These are phyloP conservation scores for Drosophila teissieri DNA, from an alignment of 1,140 invertebrate genomes.

Conservation along the genomic window DNA sequence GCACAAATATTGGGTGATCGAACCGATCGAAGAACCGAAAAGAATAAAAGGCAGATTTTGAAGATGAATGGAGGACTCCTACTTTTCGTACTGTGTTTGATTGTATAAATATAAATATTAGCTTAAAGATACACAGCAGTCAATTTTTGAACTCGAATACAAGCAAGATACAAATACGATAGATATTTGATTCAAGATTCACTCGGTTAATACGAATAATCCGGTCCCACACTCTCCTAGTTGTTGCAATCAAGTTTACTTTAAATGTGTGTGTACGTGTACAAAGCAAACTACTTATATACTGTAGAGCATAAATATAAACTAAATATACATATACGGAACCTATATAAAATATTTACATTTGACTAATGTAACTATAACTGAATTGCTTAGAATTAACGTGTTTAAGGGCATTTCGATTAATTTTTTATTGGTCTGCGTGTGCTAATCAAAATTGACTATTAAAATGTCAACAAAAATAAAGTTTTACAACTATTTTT, in stretches of 20 bases:
- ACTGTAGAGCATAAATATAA: constrained; percentile 38
- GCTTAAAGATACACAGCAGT: constrained; percentile 49
- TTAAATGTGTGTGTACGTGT: constrained; percentile 73
- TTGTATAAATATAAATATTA: constrained; percentile 53
- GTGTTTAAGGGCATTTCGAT: constrained; percentile 42
- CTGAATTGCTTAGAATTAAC: constrained; percentile 51
- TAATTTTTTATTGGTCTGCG: constrained; percentile 34
- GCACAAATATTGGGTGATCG: constrained; percentile 47
- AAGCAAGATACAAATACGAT: constrained; percentile 46
- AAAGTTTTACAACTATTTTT: constrained; percentile 51
- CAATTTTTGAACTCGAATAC: constrained; percentile 74
- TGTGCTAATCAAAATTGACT: constrained; percentile 37
- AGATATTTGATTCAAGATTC: constrained; percentile 14
- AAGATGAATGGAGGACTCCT: constrained; percentile 2
- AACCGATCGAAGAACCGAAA: constrained; percentile 5
- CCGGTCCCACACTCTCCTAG: constrained; percentile 49
- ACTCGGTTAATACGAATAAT: constrained; percentile 47
- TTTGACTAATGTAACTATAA: constrained; percentile 28
- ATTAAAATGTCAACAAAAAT: constrained; percentile 18
- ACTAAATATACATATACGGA: constrained; percentile 32
- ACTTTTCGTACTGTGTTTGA: constrained; percentile 39
- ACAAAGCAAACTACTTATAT: constrained; percentile 47
- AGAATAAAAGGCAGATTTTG: constrained; percentile 1
- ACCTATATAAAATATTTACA: constrained; percentile 37
- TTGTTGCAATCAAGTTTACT: constrained; percentile 65